Percentiles rank a stretch among this genome's conserved stretches.
These are phyloP conservation scores for Gorsachius magnificus DNA, from an alignment of 2,797 vertebrate genomes.

Conservation along the genomic window DNA sequence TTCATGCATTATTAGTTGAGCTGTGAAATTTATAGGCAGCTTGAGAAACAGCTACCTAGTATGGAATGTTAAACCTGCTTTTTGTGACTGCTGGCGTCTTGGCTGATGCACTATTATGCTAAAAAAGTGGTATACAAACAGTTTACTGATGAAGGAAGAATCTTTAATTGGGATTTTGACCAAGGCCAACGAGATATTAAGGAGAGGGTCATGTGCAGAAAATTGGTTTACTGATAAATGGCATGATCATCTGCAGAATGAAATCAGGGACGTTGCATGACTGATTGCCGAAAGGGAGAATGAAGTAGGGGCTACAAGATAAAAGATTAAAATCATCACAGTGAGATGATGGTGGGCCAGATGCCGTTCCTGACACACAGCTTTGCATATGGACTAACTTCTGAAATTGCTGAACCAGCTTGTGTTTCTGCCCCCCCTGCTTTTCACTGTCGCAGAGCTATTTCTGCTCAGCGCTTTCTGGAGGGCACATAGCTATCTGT, in stretches of 20 bases:
- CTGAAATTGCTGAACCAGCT: background rate
- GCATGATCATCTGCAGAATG: background rate
- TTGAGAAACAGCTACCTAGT: background rate
- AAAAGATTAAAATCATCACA: background rate
- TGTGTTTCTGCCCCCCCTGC: background rate
- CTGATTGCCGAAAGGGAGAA: background rate
- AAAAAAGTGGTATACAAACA: background rate
- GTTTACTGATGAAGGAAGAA: background rate
- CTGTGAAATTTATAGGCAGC: background rate
- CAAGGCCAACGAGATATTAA: background rate
- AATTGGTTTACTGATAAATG: background rate
- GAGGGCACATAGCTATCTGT: background rate
- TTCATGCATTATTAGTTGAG: background rate
- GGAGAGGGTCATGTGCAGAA: background rate
- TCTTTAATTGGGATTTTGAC: slow-evolving; percentile 2
- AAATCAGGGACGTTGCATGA: background rate
- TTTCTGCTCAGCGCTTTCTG: background rate
- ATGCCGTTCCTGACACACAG: background rate
- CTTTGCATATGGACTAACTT: background rate
- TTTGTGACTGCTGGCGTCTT: background rate
- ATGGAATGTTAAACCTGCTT: background rate
- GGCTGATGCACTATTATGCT: background rate
- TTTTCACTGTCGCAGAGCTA: background rate
- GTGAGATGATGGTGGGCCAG: background rate
- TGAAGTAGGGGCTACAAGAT: background rate